Base-by-base conservation (phyloP, 2,797 vertebrate species). In the Leucoraja ocellata region DNA sequence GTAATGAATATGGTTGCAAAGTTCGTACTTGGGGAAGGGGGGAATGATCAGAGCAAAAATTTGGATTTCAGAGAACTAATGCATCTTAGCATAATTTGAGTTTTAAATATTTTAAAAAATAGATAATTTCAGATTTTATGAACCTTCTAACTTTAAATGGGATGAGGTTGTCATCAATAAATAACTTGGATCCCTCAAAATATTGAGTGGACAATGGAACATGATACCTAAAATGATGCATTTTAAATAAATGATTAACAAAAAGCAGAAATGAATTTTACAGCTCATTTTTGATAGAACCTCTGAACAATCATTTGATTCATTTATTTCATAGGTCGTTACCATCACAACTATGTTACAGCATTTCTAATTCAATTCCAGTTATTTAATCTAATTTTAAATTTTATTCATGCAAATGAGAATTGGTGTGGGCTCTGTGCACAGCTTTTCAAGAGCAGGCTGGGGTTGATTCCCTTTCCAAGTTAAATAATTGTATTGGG, bases 1-100 rank as follows among this genome's bases (percentile, higher is more conserved):
- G 63, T 92, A 58, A 54, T 39, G 13, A 92, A 28, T 92, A 46
- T 92, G 90, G 58, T 92, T 92, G 71, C 58, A 92, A 76, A 76
- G 71, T 74, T 91, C 74, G 1, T 74, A 54, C 71, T 74, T 92
- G 4, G 28, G 16, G 54, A 92, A 25, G 16, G 14, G 36, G 25
- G 39, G 63, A 54, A 88, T 90, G 63, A 54, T 46, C 32, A 54
- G 71, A 91, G 71, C 68, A 76, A n/a, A 76, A 46, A 74, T 74
- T 92, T 36, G 68, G 21, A 91, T 91, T 74, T 74, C 7, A n/a
- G 71, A 58, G 39, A 74, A 74, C 54, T 76, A 73, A 71, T 90
- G 18, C n/a, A 32, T 68, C 54, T 28, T 3, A 58, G 25, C 14
- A 76, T 76, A 28, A 76, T 4, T 28, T 61, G 32, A 58, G 6